phyloP scores from a whole-genome alignment of 1,140 invertebrate species.

The Saccostrea glomerata region DNA sequence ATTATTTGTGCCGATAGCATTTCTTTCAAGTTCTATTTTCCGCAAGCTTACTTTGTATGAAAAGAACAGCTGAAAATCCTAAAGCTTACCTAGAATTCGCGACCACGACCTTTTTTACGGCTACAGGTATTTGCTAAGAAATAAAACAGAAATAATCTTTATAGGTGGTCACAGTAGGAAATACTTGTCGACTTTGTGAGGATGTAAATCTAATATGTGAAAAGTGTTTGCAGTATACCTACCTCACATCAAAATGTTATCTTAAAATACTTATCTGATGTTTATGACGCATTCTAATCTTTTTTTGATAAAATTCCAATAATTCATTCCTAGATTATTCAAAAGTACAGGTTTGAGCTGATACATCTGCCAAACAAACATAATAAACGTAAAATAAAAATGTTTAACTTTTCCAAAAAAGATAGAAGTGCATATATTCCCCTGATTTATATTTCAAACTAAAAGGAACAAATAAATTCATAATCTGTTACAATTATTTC shows the following conservation, averaged over 20 bases:
- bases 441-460: no score
- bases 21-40: neutral
- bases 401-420: no score
- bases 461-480: no score
- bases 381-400: no score
- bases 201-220: conserved; percentile 13
- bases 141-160: conserved; percentile 3
- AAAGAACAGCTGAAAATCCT: no score
- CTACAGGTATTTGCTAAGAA: neutral
- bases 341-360: no score
- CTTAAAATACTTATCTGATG: neutral
- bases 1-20: neutral
- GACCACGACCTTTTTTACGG: neutral
- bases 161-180: conserved; percentile 26
- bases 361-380: no score
- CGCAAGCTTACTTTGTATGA: no score
- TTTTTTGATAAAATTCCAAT: conserved; percentile 7
- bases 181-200: neutral
- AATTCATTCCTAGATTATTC: neutral
- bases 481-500: no score
- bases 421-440: no score
- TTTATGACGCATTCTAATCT: neutral
- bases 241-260: neutral
- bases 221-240: neutral
- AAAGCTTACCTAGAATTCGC: no score